Conservation (phyloP, 2,113 vertebrate species). For the Meleagris gallopavo region DNA sequence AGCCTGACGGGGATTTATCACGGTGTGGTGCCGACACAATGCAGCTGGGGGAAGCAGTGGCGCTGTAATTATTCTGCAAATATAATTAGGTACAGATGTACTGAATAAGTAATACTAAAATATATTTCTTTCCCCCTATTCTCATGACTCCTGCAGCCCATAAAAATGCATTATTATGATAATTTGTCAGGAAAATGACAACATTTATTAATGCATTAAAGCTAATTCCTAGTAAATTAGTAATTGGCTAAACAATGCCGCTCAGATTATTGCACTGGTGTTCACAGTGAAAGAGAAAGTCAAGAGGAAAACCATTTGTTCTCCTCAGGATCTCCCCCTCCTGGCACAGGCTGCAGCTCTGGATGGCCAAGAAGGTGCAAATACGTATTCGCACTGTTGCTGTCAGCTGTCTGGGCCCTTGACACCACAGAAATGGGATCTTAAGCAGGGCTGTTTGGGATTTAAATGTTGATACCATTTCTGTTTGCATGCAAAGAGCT, state of each 20-base stretch:
- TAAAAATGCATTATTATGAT: conserved; percentile 71
- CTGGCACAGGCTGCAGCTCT: accelerated
- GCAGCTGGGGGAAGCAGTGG: conserved; percentile 1
- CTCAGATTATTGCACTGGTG: not conserved
- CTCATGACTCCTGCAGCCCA: conserved; percentile 51
- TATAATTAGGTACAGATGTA: conserved; percentile 75
- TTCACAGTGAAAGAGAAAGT: not conserved
- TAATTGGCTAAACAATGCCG: conserved; percentile 70
- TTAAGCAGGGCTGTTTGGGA: conserved; percentile 11
- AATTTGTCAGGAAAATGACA: conserved; percentile 75
- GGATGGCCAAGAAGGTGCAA: not conserved
- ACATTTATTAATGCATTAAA: conserved; percentile 77
- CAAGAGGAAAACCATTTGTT: not conserved
- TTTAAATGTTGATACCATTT: conserved; percentile 51
- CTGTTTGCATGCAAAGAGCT: conserved; percentile 46
- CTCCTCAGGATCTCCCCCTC: not conserved
- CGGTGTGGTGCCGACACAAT: conserved; percentile 54
- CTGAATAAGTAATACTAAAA: conserved; percentile 72
- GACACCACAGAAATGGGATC: not conserved
- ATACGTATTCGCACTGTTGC: not conserved
- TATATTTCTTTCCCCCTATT: conserved; percentile 72
- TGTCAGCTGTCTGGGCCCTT: not conserved
- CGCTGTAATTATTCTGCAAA: conserved; percentile 72
- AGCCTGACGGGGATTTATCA: conserved; percentile 71
- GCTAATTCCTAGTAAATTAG: conserved; percentile 74